Evolutionary conservation across 2,113 vertebrate genomes (phyloP).

Genomic region (Murina feae): DNA sequence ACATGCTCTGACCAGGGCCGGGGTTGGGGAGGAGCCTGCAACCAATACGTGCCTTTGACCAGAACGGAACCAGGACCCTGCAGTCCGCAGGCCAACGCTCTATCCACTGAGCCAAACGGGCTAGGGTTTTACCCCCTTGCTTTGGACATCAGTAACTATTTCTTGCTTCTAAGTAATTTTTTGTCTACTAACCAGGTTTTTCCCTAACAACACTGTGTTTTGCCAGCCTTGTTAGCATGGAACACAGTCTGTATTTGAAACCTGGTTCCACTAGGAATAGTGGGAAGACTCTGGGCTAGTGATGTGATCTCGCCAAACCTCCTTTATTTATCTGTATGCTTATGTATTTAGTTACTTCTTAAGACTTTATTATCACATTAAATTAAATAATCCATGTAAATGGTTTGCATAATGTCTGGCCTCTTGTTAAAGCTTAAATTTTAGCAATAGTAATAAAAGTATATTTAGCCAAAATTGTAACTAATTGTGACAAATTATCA

Average conservation of each 20-base stretch:
- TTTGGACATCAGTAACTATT: not conserved
- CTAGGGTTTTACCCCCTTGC: no score
- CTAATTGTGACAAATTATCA: not conserved
- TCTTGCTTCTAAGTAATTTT: not conserved
- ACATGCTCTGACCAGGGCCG: no score
- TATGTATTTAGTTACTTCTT: not conserved
- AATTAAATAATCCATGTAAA: not conserved
- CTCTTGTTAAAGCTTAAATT: not conserved
- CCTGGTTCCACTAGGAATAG: not conserved
- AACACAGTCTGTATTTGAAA: not conserved
- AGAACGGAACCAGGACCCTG: no score
- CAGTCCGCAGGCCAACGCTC: no score
- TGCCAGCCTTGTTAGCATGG: not conserved
- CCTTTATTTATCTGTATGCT: not conserved
- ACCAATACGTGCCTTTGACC: no score
- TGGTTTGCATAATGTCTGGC: not conserved
- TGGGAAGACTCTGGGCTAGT: not conserved
- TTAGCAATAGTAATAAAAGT: not conserved
- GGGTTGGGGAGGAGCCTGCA: no score
- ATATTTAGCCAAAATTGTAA: not conserved
- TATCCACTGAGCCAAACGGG: no score
- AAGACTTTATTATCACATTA: not conserved
- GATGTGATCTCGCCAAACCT: not conserved
- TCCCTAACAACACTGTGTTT: not conserved
- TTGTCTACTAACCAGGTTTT: not conserved